These are phyloP conservation scores for Siderastrea siderea DNA, from an alignment of 92 coral and sea anemone genomes.

Conservation along the genomic window DNA sequence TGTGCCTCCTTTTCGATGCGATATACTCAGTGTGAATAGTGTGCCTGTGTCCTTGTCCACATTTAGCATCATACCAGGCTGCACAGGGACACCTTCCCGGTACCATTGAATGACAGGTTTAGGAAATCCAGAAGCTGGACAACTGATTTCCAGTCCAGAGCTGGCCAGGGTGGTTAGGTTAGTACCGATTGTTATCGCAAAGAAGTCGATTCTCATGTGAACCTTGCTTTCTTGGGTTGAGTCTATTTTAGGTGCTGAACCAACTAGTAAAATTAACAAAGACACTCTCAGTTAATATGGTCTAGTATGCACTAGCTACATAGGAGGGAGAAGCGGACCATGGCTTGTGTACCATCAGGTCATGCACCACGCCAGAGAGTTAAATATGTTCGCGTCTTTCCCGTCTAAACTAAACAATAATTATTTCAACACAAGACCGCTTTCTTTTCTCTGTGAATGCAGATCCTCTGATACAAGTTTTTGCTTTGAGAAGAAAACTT, in stretches of 20 bases:
- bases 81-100: conserved; percentile 49
- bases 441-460: too few relatives aligned
- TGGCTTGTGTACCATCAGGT: too few relatives aligned
- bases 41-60: conserved; percentile 68
- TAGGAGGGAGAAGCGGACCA: background rate
- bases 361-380: too few relatives aligned
- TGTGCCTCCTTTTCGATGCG: conserved; percentile 79
- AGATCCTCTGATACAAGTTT: too few relatives aligned
- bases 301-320: background rate
- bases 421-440: too few relatives aligned
- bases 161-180: conserved; percentile 64
- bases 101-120: conserved; percentile 70
- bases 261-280: conserved; percentile 9
- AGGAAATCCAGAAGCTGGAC: conserved; percentile 87
- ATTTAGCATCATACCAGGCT: conserved; percentile 44
- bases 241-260: conserved; percentile 29
- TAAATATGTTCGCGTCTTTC: too few relatives aligned
- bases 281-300: background rate
- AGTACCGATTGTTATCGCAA: conserved; percentile 49
- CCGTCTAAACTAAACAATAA: too few relatives aligned
- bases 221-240: background rate
- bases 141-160: conserved; percentile 77
- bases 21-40: conserved; percentile 71
- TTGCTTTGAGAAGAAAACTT: too few relatives aligned
- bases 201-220: conserved; percentile 15